Base-by-base conservation (phyloP, 92 coral and sea anemone species). In the Epizoanthus scotinus region DNA sequence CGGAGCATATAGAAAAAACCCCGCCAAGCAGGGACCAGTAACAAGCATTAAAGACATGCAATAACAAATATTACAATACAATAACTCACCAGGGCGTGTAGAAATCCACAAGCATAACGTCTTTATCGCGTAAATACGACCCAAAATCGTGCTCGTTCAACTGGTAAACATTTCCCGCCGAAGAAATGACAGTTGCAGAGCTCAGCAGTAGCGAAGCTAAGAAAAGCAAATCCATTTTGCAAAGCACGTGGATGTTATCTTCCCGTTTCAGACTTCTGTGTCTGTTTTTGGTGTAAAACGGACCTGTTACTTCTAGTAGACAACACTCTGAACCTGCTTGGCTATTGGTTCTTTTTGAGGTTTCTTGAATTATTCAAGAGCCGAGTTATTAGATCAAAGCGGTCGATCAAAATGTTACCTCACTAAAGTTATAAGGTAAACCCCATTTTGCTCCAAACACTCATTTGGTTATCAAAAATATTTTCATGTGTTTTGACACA, bases 41-140 rank as follows among this genome's bases (percentile, higher is more conserved):
- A 63, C 60, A 27, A 62, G 54, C 26, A 50, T 40, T 67, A 22
- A 58, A 74, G 79, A 59, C 91, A 77, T 84, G 78, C 29, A 87
- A 54, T 56, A 6, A 20, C 49, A 53, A 50, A n/a, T 20, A 55
- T 38, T 61, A 22, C 26, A 81, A 80, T 36, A 55, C 19, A 44
- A 18, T 28, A 28, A 90, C 97, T 86, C 86, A 95, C 98, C 98
- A 95, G 0, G 98, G 98, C 19, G 98, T 94, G 88, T 83, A 92
- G 81, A 95, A 95, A 40, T 92, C 97, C 63, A 95, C 98, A 81
- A 95, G 91, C 98, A 95, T 95, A 5, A 94, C 84, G 65, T 95
- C 98, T 78, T 95, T 95, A 19, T 95, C 98, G 34, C 86, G 84
- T 25, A 93, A 70, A 80, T 90, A 86, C 3, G 87, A 70, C 18